phyloP scores from a whole-genome alignment of 2,113 vertebrate genomes.

The Pagrus major region DNA sequence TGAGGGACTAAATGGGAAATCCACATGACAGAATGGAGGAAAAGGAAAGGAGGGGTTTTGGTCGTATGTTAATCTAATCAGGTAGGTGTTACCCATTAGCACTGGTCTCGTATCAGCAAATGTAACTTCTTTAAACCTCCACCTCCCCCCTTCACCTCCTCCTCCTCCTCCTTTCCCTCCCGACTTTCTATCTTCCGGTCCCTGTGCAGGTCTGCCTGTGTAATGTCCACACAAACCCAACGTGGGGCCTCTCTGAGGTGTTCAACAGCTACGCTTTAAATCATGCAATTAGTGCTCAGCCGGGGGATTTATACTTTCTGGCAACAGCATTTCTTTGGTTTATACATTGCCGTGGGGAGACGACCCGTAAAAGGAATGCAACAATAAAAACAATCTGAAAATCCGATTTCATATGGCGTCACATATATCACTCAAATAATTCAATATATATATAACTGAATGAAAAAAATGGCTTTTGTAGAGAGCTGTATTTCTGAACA shows the following conservation, averaged over 20 bases:
- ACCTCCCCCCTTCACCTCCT: not conserved
- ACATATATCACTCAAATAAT: not conserved
- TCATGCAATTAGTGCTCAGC: slow-evolving; percentile 68
- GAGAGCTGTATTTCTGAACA: not conserved
- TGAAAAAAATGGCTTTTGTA: not conserved
- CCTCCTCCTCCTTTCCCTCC: not conserved
- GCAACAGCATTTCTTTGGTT: slow-evolving; percentile 40
- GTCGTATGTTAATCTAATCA: slow-evolving; percentile 66
- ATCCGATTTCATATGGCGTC: slow-evolving; percentile 27
- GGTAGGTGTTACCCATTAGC: slow-evolving; percentile 56
- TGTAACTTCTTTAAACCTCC: slow-evolving; percentile 27
- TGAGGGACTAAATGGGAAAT: slow-evolving; percentile 50
- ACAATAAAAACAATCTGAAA: slow-evolving; percentile 48
- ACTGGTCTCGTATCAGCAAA: slow-evolving; percentile 47
- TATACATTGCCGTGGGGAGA: slow-evolving; percentile 39
- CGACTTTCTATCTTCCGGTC: slow-evolving; percentile 15
- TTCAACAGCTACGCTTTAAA: slow-evolving; percentile 59
- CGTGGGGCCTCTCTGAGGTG: slow-evolving; percentile 50
- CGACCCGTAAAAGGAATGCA: slow-evolving; percentile 45
- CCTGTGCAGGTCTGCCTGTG: slow-evolving; percentile 41
- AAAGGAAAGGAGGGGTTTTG: slow-evolving; percentile 11
- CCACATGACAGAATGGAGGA: slow-evolving; percentile 41
- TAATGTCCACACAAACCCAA: slow-evolving; percentile 43
- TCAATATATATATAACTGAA: not conserved
- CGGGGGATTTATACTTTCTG: slow-evolving; percentile 57